phyloP scores from a whole-genome alignment of 2,113 vertebrate genomes.

The Podarcis raffonei region DNA sequence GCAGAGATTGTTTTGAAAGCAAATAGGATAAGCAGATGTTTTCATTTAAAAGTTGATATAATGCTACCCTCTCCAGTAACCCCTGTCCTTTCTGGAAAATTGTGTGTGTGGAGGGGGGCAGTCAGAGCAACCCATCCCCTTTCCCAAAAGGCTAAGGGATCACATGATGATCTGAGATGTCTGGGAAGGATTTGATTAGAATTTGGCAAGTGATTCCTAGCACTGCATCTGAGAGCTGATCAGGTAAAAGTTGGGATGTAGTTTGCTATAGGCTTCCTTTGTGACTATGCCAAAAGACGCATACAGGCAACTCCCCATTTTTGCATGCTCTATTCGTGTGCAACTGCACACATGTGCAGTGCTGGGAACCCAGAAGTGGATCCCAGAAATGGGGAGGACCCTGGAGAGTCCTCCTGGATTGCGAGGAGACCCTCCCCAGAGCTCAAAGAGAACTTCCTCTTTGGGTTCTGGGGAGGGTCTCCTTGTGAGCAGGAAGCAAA shows the following conservation, averaged over 20 bases:
- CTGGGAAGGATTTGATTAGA: neutral
- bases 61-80: neutral
- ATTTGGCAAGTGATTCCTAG: neutral
- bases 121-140: neutral
- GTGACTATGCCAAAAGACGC: neutral
- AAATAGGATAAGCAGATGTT: conserved; percentile 38
- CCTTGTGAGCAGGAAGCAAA: too few species aligned
- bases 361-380: too few species aligned
- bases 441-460: too few species aligned
- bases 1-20: conserved; percentile 28
- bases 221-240: neutral
- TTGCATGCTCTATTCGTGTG: too few species aligned
- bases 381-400: too few species aligned
- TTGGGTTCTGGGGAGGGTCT: too few species aligned
- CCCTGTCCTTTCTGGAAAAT: neutral
- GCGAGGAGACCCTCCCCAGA: too few species aligned
- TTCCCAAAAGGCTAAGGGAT: neutral
- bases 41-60: neutral
- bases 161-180: neutral
- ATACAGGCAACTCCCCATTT: too few species aligned
- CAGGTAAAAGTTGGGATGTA: neutral
- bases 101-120: neutral
- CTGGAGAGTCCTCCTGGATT: too few species aligned
- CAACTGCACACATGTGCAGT: too few species aligned
- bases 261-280: neutral